Evolutionary conservation across 2,797 vertebrate species (phyloP).

Genomic region (Xiphophorus birchmanni): DNA sequence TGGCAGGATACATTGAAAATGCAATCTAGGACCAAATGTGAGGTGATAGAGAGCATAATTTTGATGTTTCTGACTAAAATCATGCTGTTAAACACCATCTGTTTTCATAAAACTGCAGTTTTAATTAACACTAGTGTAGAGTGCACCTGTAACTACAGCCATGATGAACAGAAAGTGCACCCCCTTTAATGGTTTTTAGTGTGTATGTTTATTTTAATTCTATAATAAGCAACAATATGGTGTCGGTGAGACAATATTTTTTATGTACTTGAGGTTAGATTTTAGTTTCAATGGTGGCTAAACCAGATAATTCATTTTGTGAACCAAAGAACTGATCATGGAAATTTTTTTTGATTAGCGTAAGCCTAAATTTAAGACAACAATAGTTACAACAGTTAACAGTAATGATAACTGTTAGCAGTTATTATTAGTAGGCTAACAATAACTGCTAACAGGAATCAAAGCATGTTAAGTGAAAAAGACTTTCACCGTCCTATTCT

Average conservation of each 20-base stretch:
- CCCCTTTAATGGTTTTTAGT: not conserved
- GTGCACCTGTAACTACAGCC: not conserved
- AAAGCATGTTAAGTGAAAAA: no score
- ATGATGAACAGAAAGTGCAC: not conserved
- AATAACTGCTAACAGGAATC: no score
- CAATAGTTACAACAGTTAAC: no score
- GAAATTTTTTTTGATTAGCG: not conserved
- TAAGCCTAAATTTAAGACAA: not conserved
- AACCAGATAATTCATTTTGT: no score
- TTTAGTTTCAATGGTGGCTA: not conserved
- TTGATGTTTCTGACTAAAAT: not conserved
- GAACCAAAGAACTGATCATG: not conserved
- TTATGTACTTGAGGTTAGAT: not conserved
- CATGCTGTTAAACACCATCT: not conserved
- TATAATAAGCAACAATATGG: not conserved
- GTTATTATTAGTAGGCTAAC: not conserved
- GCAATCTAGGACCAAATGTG: not conserved
- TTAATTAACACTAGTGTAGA: no score
- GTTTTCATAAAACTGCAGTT: not conserved
- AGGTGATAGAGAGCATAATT: not conserved
- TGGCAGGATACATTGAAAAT: not conserved
- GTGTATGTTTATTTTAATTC: not conserved
- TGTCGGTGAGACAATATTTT: not conserved
- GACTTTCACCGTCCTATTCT: not conserved
- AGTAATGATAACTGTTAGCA: no score